A percentile compares a stretch with the other conserved stretches of the same genome.
These are phyloP conservation scores for Exephanes ischioxanthus DNA, from an alignment of 2,888 invertebrate species.

Conservation along the genomic window DNA sequence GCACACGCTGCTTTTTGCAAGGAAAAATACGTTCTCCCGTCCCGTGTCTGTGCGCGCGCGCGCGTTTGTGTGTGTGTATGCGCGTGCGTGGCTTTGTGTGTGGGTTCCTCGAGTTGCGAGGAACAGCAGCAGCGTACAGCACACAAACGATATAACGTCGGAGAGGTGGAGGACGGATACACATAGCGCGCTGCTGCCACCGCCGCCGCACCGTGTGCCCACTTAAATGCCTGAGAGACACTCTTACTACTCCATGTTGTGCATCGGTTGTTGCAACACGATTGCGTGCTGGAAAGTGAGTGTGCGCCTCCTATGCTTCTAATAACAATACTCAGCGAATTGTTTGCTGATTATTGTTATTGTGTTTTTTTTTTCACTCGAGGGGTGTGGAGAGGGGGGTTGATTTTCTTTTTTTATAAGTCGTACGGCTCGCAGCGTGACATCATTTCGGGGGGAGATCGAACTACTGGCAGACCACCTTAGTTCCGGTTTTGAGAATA, in stretches of 20 bases:
- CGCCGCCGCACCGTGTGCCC: conserved; percentile 66
- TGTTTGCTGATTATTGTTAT: conserved; percentile 12
- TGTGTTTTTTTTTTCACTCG: neutral
- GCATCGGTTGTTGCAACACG: conserved; percentile 80
- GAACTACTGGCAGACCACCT: conserved; percentile 21
- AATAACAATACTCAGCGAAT: conserved; percentile 29
- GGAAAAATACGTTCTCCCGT: conserved; percentile 5
- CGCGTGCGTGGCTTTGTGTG: conserved; percentile 41
- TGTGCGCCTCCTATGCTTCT: conserved; percentile 60
- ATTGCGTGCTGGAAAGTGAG: conserved; percentile 81
- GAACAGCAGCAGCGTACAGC: conserved; percentile 33
- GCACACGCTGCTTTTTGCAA: neutral
- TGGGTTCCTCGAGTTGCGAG: conserved; percentile 68
- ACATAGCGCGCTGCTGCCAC: conserved; percentile 52
- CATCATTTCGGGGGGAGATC: conserved; percentile 16
- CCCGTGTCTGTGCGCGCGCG: conserved; percentile 33
- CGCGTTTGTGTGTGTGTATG: conserved; percentile 33
- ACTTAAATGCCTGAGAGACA: conserved; percentile 81
- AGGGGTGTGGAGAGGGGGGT: neutral
- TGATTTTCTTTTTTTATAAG: neutral
- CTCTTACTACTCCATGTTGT: conserved; percentile 82
- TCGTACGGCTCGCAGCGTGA: conserved; percentile 17
- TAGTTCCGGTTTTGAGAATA: conserved; percentile 27
- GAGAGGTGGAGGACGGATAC: conserved; percentile 35
- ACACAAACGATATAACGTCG: conserved; percentile 16